Base-by-base conservation (phyloP, 2,888 invertebrate genomes). In the Amphipyra berbera region DNA sequence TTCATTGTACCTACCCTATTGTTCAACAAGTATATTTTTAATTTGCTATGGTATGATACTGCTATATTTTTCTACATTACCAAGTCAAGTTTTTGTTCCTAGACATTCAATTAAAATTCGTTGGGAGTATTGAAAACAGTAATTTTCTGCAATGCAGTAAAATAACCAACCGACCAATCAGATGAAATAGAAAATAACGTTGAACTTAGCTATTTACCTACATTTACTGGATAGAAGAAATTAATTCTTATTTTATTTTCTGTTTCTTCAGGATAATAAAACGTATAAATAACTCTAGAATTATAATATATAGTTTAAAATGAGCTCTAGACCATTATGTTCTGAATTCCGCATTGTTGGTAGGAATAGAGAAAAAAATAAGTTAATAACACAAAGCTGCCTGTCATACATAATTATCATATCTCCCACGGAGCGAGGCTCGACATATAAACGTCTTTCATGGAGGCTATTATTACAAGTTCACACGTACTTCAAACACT, bases 111-210 rank as follows among this genome's bases (percentile, higher is more conserved):
- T 50, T 30, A 41, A 27, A 40, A 47, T 14, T 15, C 35, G 4
- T 44, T 10, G 7, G 35, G 15, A 35, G 21, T n/a, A 44, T 42
- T 35, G 42, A 21, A 53, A 53, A 44, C 44, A 37, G 44, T 44
- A 44, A 44, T 44, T 44, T 53, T 53, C 52, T 53, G 52, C 42
- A 15, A 35, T 5, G 33, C 12, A 15, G 52, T 44, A 44, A 53
- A 21, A 21, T 42, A 42, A 35, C 35, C 33, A 35, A n/a, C 15
- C n/a, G n/a, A 53, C 12, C 48, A 38, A 14, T 21, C 15, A 8
- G 12, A 12, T 37, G 4, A 10, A 37, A 37, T 2, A 10, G 10
- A 37, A 37, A 37, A 30, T 30, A 30, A 6, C 37, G 10, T 9
- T 0, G 37, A 37, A 4, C 3, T 12, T 37, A 10, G 37, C 38